These are phyloP conservation scores for Oncorhynchus masou DNA, from an alignment of 2,113 vertebrate species.

Conservation along the genomic window DNA sequence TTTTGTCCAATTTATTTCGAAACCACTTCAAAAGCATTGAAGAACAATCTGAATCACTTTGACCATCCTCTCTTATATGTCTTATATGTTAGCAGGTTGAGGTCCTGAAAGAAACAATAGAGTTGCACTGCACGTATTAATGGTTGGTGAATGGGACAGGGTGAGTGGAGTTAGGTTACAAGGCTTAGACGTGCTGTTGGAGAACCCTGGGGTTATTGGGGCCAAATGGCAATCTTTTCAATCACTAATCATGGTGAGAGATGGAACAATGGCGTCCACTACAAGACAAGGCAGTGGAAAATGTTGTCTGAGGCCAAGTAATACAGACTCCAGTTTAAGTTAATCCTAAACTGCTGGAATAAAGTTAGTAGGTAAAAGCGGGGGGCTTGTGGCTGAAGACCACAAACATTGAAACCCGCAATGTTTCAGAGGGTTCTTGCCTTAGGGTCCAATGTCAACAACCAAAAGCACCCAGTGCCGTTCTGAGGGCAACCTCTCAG, in stretches of 20 bases:
- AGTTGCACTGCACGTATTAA: too few relatives aligned
- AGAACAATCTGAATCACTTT: too few relatives aligned
- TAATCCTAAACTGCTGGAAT: neutral
- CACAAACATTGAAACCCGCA: slow-evolving; percentile 1
- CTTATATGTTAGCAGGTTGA: too few relatives aligned
- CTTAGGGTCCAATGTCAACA: neutral
- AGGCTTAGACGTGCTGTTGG: neutral
- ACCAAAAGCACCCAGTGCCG: neutral
- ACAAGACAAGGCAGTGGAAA: slow-evolving; percentile 17
- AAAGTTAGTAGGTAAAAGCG: neutral
- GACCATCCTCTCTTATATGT: too few relatives aligned
- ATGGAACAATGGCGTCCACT: neutral
- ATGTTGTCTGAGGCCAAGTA: neutral
- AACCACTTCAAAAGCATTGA: too few relatives aligned
- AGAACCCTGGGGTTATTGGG: neutral
- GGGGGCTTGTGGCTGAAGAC: neutral
- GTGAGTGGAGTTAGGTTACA: too few relatives aligned
- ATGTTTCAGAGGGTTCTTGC: neutral
- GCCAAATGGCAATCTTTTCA: too few relatives aligned
- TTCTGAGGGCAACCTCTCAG: neutral
- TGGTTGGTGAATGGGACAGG: too few relatives aligned
- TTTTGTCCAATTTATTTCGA: too few relatives aligned
- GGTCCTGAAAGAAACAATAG: too few relatives aligned
- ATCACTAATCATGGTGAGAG: too few relatives aligned
- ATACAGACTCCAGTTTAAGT: too few relatives aligned